A percentile compares a stretch with the other conserved stretches of the same genome.
phyloP scores from a whole-genome alignment of 2,797 vertebrate genomes.

The Ctenopoma multispine region DNA sequence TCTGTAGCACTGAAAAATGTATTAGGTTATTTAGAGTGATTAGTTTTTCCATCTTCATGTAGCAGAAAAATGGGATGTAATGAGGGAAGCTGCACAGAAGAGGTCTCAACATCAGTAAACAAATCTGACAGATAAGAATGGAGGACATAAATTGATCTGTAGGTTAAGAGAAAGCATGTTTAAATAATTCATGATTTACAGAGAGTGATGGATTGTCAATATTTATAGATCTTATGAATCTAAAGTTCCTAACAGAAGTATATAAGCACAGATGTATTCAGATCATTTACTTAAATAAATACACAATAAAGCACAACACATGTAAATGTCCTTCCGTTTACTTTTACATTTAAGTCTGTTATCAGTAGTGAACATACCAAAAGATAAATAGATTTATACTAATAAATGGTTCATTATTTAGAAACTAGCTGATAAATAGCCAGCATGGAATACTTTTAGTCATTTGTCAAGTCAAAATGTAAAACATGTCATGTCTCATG shows the following conservation, averaged over 20 bases:
- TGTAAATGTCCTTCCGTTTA: neutral
- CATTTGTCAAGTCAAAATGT: too few relatives aligned
- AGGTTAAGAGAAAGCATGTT: slow-evolving; percentile 28
- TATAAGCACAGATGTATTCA: neutral
- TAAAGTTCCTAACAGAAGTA: slow-evolving; percentile 7
- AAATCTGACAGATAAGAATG: slow-evolving; percentile 28
- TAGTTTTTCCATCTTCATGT: slow-evolving; percentile 42
- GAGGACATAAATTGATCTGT: slow-evolving; percentile 40
- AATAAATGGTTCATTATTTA: too few relatives aligned
- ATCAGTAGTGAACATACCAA: neutral
- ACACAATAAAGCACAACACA: neutral
- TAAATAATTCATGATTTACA: slow-evolving; percentile 63
- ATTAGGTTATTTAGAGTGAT: slow-evolving; percentile 61
- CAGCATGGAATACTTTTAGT: too few relatives aligned
- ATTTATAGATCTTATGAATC: slow-evolving; percentile 37
- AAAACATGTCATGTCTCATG: slow-evolving; percentile 6
- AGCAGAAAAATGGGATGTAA: slow-evolving; percentile 34
- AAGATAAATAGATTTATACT: too few relatives aligned
- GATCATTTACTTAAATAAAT: neutral
- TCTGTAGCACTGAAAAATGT: slow-evolving; percentile 62
- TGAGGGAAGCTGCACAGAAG: slow-evolving; percentile 39
- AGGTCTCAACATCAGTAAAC: slow-evolving; percentile 20
- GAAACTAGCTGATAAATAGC: too few relatives aligned
- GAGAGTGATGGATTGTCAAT: slow-evolving; percentile 40
- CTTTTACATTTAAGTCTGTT: neutral